These are phyloP conservation scores for Drosophila nebulosa DNA, from an alignment of 1,140 invertebrate genomes.

Conservation along the genomic window DNA sequence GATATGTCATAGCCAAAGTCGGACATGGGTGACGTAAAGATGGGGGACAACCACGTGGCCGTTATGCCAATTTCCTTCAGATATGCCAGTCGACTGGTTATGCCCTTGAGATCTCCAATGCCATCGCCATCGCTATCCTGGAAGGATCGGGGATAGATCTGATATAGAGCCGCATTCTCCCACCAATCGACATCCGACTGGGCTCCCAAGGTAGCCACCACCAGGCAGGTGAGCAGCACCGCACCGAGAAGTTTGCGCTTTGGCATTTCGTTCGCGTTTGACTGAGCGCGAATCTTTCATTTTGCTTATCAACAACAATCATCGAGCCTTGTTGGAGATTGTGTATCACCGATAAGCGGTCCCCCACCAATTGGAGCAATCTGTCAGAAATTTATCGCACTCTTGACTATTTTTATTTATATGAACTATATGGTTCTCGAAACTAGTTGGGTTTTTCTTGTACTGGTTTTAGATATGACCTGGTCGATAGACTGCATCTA, in stretches of 20 bases:
- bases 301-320: conserved; percentile 58
- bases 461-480: conserved; percentile 4
- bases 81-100: conserved; percentile 82
- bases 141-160: conserved; percentile 91
- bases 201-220: background rate
- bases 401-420: conserved; percentile 33
- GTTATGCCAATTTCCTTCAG: conserved; percentile 83
- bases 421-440: background rate
- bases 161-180: conserved; percentile 88
- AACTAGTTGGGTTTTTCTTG: conserved; percentile 1
- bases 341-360: conserved; percentile 19
- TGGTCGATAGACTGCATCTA: background rate
- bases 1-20: conserved; percentile 87
- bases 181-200: conserved; percentile 85
- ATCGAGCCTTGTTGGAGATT: conserved; percentile 53
- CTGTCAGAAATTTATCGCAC: conserved; percentile 39
- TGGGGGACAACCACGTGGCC: conserved; percentile 87
- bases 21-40: conserved; percentile 86
- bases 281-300: conserved; percentile 47
- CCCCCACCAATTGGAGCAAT: conserved; percentile 31
- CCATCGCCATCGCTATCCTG: conserved; percentile 90
- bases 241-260: conserved; percentile 50
- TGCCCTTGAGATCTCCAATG: conserved; percentile 87
- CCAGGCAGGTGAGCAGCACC: conserved; percentile 12
- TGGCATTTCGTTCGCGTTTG: conserved; percentile 64